Conservation (phyloP, 1,140 invertebrate genomes). For the Trachymyrmex cornetzi region DNA sequence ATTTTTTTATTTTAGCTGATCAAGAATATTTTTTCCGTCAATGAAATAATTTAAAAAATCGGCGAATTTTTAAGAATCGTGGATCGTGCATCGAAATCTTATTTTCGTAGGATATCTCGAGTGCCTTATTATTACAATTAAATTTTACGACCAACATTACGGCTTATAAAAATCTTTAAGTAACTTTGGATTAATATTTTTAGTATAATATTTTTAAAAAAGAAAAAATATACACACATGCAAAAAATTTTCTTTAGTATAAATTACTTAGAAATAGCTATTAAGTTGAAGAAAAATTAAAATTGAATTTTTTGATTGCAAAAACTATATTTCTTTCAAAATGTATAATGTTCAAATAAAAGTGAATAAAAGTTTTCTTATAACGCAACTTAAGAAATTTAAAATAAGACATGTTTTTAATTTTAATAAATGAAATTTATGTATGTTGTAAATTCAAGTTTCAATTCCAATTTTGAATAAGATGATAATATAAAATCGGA, state of each 20-base stretch:
- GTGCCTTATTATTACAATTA: conserved; percentile 33
- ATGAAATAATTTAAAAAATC: conserved; percentile 14
- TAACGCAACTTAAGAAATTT: background rate
- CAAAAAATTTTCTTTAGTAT: background rate
- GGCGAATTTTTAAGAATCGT: conserved; percentile 4
- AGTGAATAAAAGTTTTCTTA: background rate
- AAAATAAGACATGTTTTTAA: background rate
- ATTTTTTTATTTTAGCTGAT: conserved; percentile 10
- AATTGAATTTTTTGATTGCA: background rate
- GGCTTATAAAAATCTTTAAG: background rate
- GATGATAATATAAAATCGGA: background rate
- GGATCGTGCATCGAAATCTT: conserved; percentile 19
- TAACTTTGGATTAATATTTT: conserved; percentile 6
- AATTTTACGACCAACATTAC: conserved; percentile 3
- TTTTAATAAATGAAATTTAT: conserved; percentile 17
- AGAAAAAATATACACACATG: background rate
- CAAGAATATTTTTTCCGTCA: background rate
- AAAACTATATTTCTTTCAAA: background rate
- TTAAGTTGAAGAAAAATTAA: background rate
- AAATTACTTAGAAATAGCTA: background rate
- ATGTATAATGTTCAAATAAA: background rate
- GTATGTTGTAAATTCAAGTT: background rate
- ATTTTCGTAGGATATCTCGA: conserved; percentile 26
- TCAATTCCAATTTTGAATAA: background rate
- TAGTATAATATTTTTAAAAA: background rate